phyloP scores from a whole-genome alignment of 2,888 invertebrate species.

The Rhamnusium bicolor region DNA sequence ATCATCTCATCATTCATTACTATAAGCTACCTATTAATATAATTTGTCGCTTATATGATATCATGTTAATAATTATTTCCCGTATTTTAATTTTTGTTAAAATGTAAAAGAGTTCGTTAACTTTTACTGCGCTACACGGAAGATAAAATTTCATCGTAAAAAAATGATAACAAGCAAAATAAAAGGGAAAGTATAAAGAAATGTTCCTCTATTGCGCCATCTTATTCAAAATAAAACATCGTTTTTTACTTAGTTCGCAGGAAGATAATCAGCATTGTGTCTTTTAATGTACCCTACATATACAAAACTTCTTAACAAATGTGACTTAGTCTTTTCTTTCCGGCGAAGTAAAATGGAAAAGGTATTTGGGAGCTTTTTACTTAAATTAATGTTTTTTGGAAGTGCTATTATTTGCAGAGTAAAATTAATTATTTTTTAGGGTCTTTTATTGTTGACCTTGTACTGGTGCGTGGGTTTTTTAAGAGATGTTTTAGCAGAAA shows the following conservation, averaged over 20 bases:
- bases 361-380: constrained; percentile 13
- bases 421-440: constrained; percentile 21
- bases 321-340: constrained; percentile 9
- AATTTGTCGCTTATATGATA: too few species aligned
- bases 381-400: constrained; percentile 11
- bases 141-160: neutral
- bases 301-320: constrained; percentile 7
- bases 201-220: constrained; percentile 23
- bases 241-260: constrained; percentile 32
- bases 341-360: constrained; percentile 17
- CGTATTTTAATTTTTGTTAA: neutral
- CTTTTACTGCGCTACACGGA: neutral
- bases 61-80: too few species aligned
- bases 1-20: too few species aligned
- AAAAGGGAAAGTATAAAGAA: constrained; percentile 30
- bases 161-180: constrained; percentile 21
- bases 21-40: too few species aligned
- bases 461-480: constrained; percentile 16
- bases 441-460: constrained; percentile 1
- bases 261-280: constrained; percentile 33
- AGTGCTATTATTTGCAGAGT: neutral
- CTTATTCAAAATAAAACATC: constrained; percentile 24
- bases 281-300: constrained; percentile 28
- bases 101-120: neutral
- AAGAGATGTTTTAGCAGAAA: constrained; percentile 3